Percentiles rank a stretch among this genome's conserved stretches.
Evolutionary conservation across 2,797 vertebrate genomes (phyloP).

Genomic region (Sebastes paucispinis): DNA sequence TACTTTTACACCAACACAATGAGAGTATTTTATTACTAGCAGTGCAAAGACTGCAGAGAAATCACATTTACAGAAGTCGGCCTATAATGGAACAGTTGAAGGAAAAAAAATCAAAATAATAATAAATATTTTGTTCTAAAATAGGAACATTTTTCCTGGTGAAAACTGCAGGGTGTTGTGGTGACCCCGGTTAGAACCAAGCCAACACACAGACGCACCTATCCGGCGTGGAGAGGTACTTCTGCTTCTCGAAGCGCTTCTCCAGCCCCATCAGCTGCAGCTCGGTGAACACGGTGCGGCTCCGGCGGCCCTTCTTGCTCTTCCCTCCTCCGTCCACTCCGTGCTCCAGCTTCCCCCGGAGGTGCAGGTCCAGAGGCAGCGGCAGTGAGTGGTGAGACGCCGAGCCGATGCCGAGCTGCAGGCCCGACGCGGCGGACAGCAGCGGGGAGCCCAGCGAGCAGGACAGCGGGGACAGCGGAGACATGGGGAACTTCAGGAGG

Average conservation of each 20-base stretch:
- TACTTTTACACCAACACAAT: not conserved
- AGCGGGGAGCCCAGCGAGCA: conserved; percentile 88
- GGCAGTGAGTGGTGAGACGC: conserved; percentile 80
- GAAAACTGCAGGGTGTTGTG: too few relatives aligned
- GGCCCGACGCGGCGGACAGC: conserved; percentile 85
- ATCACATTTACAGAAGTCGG: too few relatives aligned
- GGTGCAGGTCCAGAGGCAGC: conserved; percentile 94
- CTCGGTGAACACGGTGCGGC: conserved; percentile 97
- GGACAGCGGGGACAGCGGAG: conserved; percentile 85
- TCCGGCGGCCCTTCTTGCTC: conserved; percentile 94
- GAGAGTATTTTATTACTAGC: not conserved
- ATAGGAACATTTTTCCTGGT: too few relatives aligned
- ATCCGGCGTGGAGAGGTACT: conserved; percentile 97
- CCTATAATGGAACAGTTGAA: too few relatives aligned
- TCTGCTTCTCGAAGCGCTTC: conserved; percentile 99
- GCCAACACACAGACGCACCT: conserved; percentile 79
- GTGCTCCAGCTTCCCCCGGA: conserved; percentile 92
- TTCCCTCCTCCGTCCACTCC: conserved; percentile 85
- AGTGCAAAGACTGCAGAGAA: too few relatives aligned
- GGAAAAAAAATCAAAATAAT: too few relatives aligned
- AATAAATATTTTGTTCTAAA: too few relatives aligned
- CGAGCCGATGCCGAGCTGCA: conserved; percentile 82
- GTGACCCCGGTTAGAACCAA: too few relatives aligned
- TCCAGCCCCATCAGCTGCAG: conserved; percentile 98
- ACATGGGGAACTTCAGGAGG: conserved; percentile 94